These are phyloP conservation scores for Trichonephila clavipes DNA, from an alignment of 1,140 invertebrate genomes.

Conservation along the genomic window DNA sequence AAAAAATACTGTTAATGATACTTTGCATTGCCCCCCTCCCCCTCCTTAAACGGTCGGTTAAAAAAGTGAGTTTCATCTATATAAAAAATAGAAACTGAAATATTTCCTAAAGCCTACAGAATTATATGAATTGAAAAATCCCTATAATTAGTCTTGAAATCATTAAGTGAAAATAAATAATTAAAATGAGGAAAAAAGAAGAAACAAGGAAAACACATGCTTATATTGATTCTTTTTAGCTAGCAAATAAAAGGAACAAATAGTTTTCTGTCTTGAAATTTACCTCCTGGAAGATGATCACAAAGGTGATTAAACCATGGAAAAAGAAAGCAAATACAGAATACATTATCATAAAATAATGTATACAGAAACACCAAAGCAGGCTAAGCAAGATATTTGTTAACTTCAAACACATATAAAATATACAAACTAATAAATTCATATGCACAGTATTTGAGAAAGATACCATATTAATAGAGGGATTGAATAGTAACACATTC, in stretches of 20 bases:
- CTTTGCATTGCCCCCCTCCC: too few relatives aligned
- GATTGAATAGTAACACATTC: not conserved
- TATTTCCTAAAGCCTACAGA: too few relatives aligned
- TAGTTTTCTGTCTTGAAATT: conserved; percentile 38
- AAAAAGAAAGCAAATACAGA: conserved; percentile 67
- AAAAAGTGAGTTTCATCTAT: too few relatives aligned
- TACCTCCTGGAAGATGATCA: conserved; percentile 71
- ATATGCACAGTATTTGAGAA: not conserved
- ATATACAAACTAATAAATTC: not conserved
- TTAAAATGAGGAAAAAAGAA: conserved; percentile 4
- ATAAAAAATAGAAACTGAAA: too few relatives aligned
- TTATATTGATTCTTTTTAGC: not conserved
- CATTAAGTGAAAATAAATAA: not conserved
- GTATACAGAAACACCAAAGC: conserved; percentile 56
- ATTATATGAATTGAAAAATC: too few relatives aligned
- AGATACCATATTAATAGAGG: not conserved
- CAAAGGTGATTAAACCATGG: conserved; percentile 63
- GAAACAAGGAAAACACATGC: conserved; percentile 40
- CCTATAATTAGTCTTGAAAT: too few relatives aligned
- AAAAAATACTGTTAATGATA: too few relatives aligned
- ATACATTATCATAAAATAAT: conserved; percentile 40
- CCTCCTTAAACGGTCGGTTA: too few relatives aligned
- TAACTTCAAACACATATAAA: not conserved
- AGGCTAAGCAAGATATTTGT: conserved; percentile 50
- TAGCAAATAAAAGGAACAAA: conserved; percentile 41